Conservation (phyloP, 2,888 invertebrate species). For the Microplitis deprimator region DNA sequence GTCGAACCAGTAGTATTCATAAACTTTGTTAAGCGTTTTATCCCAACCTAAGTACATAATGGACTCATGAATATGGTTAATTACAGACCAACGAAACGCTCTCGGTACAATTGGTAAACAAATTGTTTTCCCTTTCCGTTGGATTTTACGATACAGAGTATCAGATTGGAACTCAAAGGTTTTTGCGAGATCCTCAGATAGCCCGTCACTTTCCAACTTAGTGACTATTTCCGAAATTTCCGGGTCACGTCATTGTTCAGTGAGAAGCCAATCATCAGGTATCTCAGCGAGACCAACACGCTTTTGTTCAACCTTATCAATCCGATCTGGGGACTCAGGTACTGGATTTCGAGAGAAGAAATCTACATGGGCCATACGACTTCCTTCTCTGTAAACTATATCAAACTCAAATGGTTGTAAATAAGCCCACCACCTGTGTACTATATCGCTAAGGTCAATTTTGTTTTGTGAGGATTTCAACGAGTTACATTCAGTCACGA, state of each 20-base stretch:
- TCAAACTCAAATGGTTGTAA: slow-evolving; percentile 38
- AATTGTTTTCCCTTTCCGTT: slow-evolving; percentile 20
- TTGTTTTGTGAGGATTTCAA: slow-evolving; percentile 33
- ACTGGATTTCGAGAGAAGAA: slow-evolving; percentile 33
- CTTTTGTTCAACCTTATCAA: slow-evolving; percentile 18
- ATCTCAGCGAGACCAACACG: slow-evolving; percentile 24
- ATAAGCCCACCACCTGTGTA: slow-evolving; percentile 39
- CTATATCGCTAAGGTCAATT: slow-evolving; percentile 22
- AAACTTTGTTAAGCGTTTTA: not conserved
- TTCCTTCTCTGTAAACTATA: slow-evolving; percentile 6
- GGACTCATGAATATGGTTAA: slow-evolving; percentile 37
- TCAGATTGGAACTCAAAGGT: slow-evolving; percentile 19
- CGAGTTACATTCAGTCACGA: not conserved
- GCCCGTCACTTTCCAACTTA: slow-evolving; percentile 22
- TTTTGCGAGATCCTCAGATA: slow-evolving; percentile 18
- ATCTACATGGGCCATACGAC: slow-evolving; percentile 27
- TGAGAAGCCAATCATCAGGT: slow-evolving; percentile 23
- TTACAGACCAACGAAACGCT: slow-evolving; percentile 37
- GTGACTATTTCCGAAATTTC: slow-evolving; percentile 29
- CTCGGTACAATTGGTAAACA: slow-evolving; percentile 27
- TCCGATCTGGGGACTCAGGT: not conserved
- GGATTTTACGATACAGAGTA: slow-evolving; percentile 31
- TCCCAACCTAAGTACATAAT: too few species aligned
- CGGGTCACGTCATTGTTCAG: too few species aligned
- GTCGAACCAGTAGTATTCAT: slow-evolving; percentile 35